Conservation (phyloP, 1,140 invertebrate species). For the Agrypnia vestita region DNA sequence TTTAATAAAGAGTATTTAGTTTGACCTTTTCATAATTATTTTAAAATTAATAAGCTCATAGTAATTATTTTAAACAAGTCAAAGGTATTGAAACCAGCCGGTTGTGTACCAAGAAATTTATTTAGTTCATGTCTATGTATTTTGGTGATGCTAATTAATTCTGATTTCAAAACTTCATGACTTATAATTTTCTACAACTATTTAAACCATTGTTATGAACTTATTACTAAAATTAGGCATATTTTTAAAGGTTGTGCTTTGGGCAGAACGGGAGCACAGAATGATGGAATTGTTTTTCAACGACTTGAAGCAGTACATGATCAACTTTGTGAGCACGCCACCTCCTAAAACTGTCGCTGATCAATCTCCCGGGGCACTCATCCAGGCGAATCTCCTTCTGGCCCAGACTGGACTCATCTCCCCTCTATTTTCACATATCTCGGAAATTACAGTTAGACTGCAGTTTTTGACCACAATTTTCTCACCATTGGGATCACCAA, state of each 20-base stretch:
- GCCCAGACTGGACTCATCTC: constrained; percentile 61
- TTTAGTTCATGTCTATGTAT: too few species aligned
- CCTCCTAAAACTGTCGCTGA: constrained; percentile 62
- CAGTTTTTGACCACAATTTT: constrained; percentile 95
- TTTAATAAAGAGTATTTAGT: too few species aligned
- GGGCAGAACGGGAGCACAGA: constrained; percentile 90
- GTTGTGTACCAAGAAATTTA: too few species aligned
- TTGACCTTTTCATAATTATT: too few species aligned
- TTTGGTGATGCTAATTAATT: too few species aligned
- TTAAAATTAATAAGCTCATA: too few species aligned
- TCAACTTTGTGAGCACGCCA: constrained; percentile 62
- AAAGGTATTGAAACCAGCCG: too few species aligned
- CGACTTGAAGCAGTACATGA: constrained; percentile 82
- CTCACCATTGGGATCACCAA: constrained; percentile 91
- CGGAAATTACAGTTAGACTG: constrained; percentile 91
- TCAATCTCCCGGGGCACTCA: constrained; percentile 53
- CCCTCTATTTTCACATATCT: constrained; percentile 86
- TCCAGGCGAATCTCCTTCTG: constrained; percentile 62
- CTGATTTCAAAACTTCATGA: too few species aligned
- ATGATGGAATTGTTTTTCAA: constrained; percentile 96
- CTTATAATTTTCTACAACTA: too few species aligned
- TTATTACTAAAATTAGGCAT: neutral
- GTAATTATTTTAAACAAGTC: too few species aligned
- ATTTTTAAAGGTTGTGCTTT: constrained; percentile 75
- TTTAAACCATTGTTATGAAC: too few species aligned